A percentile compares a stretch with the other conserved stretches of the same genome.
Evolutionary conservation across 1,140 invertebrate species (phyloP).

Genomic region (Drosophila paulistorum): DNA sequence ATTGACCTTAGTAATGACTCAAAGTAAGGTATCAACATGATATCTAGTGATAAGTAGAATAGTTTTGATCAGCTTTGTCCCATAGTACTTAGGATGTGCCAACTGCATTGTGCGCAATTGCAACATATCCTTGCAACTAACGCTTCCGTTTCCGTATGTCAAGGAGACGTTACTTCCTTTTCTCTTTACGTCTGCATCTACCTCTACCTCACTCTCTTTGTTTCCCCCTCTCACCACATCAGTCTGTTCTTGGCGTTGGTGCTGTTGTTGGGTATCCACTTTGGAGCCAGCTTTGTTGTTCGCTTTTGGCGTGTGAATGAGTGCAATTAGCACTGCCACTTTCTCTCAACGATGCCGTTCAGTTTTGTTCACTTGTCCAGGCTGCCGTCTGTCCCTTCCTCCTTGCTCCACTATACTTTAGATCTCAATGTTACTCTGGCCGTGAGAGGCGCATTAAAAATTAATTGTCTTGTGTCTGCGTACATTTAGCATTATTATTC

Average conservation of each 20-base stretch:
- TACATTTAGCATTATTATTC: conserved; percentile 6
- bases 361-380: conserved; percentile 42
- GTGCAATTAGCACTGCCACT: conserved; percentile 74
- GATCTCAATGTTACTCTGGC: conserved; percentile 44
- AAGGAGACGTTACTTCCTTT: conserved; percentile 52
- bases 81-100: conserved; percentile 1
- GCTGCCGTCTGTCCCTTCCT: background rate
- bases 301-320: conserved; percentile 67
- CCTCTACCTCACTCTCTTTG: background rate
- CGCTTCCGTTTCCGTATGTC: conserved; percentile 76
- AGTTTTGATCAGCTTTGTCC: background rate
- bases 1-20: no score
- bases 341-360: conserved; percentile 59
- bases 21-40: no score
- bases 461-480: conserved; percentile 62
- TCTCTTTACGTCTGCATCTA: conserved; percentile 16
- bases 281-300: conserved; percentile 59
- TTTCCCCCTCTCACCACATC: no score
- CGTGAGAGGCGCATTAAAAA: conserved; percentile 66
- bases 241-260: conserved; percentile 19
- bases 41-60: no score
- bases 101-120: conserved; percentile 13
- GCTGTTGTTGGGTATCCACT: conserved; percentile 48
- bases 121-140: conserved; percentile 65
- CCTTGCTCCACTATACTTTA: background rate